A percentile compares a stretch with the other conserved stretches of the same genome.
These are phyloP conservation scores for Zaprionus obscuricornis DNA, from an alignment of 2,888 invertebrate genomes.

Conservation along the genomic window DNA sequence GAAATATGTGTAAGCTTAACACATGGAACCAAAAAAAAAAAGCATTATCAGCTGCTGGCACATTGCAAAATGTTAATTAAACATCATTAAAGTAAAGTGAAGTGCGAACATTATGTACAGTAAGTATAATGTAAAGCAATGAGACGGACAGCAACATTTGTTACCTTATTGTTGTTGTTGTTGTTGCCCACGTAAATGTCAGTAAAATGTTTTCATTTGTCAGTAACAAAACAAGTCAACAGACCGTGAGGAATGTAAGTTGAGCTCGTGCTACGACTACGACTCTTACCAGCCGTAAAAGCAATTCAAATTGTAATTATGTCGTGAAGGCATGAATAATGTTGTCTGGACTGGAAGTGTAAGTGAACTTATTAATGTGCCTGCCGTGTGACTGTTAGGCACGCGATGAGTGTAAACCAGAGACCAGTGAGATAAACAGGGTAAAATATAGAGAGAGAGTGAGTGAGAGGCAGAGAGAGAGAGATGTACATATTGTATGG, in stretches of 20 bases:
- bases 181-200: constrained; percentile 60
- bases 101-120: constrained; percentile 20
- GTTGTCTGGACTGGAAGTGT: constrained; percentile 67
- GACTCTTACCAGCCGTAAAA: too few species aligned
- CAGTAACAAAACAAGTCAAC: constrained; percentile 54
- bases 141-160: constrained; percentile 34
- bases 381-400: constrained; percentile 44
- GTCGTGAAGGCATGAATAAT: constrained; percentile 72
- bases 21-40: constrained; percentile 1
- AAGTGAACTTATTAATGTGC: constrained; percentile 71
- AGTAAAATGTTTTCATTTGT: constrained; percentile 73
- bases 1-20: too few species aligned
- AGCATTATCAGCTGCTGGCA: constrained; percentile 39
- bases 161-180: constrained; percentile 25
- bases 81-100: constrained; percentile 52
- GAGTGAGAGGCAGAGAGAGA: constrained; percentile 1
- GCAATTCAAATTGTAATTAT: constrained; percentile 76
- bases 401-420: constrained; percentile 45
- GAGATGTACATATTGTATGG: constrained; percentile 10
- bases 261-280: constrained; percentile 44
- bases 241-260: constrained; percentile 40
- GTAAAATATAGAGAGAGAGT: constrained; percentile 8
- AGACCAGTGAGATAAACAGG: constrained; percentile 41
- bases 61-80: constrained; percentile 69
- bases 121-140: constrained; percentile 24